Conservation (phyloP, 2,113 vertebrate genomes). For the Trogon surrucura region DNA sequence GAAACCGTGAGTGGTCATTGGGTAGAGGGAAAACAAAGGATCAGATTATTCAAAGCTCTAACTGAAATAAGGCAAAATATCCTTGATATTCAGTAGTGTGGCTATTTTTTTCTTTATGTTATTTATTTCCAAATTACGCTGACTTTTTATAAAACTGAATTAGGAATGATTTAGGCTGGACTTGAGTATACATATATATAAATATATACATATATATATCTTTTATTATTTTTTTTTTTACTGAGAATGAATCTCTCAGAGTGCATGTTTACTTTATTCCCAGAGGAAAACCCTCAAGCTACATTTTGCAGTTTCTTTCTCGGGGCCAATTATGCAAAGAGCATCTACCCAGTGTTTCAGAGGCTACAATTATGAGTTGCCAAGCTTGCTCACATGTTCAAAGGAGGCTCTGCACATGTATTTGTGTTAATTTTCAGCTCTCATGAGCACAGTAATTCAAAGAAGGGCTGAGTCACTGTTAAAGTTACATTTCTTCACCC, state of each 20-base stretch:
- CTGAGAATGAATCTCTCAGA: background rate
- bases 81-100: background rate
- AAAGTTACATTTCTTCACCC: background rate
- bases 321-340: slow-evolving; percentile 55
- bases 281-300: background rate
- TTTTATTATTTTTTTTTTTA: background rate
- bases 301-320: slow-evolving; percentile 1
- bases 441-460: slow-evolving; percentile 17
- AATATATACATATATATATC: background rate
- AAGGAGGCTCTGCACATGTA: slow-evolving; percentile 10
- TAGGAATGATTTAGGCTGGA: background rate
- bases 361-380: background rate
- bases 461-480: background rate
- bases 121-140: background rate
- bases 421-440: slow-evolving; percentile 23
- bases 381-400: slow-evolving; percentile 7
- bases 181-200: background rate
- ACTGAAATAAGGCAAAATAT: background rate
- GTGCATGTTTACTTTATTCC: background rate
- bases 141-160: background rate
- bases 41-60: background rate
- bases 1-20: background rate
- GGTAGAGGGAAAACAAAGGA: background rate
- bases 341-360: slow-evolving; percentile 18
- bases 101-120: background rate